Percentiles rank a stretch among this genome's conserved stretches.
Evolutionary conservation across 2,888 invertebrate species (phyloP).

Genomic region (Athripsodes cinereus): DNA sequence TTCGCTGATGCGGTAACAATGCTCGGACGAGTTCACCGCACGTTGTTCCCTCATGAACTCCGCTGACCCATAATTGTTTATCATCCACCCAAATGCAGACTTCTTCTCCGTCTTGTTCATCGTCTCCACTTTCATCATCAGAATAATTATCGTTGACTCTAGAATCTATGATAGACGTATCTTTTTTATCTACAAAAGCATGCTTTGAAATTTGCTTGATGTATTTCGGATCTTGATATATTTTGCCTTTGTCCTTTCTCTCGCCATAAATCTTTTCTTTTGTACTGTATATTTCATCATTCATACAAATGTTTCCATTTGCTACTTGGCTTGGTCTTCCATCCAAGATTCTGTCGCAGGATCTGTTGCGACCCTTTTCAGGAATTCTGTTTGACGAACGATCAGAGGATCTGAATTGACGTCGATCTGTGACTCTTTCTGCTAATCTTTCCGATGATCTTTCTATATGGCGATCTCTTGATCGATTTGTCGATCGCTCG

Average conservation of each 20-base stretch:
- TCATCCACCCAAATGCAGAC: constrained; percentile 71
- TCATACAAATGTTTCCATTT: neutral
- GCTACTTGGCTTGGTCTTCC: neutral
- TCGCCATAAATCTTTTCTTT: neutral
- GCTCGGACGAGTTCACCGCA: constrained; percentile 74
- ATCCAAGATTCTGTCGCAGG: constrained; percentile 5
- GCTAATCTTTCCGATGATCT: neutral
- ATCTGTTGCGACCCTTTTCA: constrained; percentile 5
- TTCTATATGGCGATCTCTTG: neutral
- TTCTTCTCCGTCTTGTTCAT: constrained; percentile 36
- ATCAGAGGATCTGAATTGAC: constrained; percentile 5
- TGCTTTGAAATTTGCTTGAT: neutral
- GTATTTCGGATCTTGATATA: neutral
- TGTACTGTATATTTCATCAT: neutral
- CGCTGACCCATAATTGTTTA: constrained; percentile 74
- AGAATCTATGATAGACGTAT: neutral
- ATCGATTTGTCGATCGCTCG: constrained; percentile 9
- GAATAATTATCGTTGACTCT: neutral
- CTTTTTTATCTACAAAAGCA: neutral
- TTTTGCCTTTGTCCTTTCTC: neutral
- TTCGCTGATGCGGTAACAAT: constrained; percentile 52
- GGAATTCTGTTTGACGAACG: constrained; percentile 3
- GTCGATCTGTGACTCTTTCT: neutral
- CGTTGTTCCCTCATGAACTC: constrained; percentile 68
- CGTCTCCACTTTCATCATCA: constrained; percentile 10